Conservation (phyloP, 2,113 vertebrate genomes). For the Alethe castanea region DNA sequence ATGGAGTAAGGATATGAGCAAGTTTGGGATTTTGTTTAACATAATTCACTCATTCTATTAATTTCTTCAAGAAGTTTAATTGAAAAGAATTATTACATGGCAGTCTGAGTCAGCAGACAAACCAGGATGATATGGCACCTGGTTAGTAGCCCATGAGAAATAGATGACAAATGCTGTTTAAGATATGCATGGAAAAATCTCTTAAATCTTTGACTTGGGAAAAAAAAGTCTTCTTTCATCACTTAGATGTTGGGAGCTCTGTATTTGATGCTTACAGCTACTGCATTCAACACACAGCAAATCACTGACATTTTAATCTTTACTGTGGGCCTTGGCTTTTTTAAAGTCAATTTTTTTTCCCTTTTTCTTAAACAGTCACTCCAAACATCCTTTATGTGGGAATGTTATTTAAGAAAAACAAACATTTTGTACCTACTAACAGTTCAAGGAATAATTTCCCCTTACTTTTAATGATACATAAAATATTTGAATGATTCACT, state of each 20-base stretch:
- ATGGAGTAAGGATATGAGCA: not conserved
- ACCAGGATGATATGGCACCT: not conserved
- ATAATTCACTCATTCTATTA: not conserved
- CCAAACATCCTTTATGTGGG: not conserved
- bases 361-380: not conserved
- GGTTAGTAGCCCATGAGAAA: not conserved
- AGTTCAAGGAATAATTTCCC: not conserved
- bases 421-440: not conserved
- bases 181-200: not conserved
- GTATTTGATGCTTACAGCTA: not conserved
- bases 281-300: not conserved
- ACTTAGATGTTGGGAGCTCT: not conserved
- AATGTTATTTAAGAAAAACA: not conserved
- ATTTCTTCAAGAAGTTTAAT: not conserved
- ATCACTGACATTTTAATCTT: not conserved
- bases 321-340: not conserved
- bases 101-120: not conserved
- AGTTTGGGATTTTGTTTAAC: not conserved
- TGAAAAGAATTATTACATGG: not conserved
- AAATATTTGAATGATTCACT: not conserved
- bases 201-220: not conserved
- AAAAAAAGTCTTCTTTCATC: not conserved
- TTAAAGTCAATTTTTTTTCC: not conserved
- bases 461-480: slow-evolving; percentile 3
- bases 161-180: not conserved